Conservation (phyloP, 2,797 vertebrate genomes). For the Dermochelys coriacea region DNA sequence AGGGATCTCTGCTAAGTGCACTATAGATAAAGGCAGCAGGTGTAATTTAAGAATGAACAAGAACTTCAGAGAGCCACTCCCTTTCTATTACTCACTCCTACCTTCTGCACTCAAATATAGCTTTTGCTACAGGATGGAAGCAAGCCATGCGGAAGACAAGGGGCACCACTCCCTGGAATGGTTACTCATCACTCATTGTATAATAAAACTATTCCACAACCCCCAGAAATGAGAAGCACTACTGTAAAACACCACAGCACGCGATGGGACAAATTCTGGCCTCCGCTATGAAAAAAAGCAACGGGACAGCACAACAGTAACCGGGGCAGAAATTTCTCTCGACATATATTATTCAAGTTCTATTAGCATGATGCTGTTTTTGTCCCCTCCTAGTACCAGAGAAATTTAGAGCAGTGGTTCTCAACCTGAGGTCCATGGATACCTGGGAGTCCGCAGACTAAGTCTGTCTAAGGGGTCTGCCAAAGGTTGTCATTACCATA, state of each 20-base stretch:
- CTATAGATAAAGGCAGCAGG: neutral
- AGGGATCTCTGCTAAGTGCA: neutral
- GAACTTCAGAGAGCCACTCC: neutral
- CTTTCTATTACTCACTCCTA: neutral
- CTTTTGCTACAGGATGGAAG: neutral
- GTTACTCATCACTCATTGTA: neutral
- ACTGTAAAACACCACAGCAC: neutral
- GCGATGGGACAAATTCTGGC: neutral
- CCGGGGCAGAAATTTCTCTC: neutral
- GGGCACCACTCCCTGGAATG: neutral
- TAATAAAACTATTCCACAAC: slow-evolving; percentile 17
- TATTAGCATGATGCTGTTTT: neutral
- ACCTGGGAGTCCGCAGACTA: neutral
- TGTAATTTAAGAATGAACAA: neutral
- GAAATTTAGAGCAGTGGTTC: neutral
- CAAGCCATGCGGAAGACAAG: neutral
- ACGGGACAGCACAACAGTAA: neutral
- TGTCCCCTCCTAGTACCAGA: neutral
- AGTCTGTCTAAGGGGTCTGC: neutral
- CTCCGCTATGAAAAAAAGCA: neutral
- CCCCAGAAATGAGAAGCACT: neutral
- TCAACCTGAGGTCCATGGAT: neutral
- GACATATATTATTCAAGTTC: neutral
- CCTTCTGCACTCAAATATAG: neutral
- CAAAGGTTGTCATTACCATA: neutral